Conservation (phyloP, 2,797 vertebrate genomes). For the Mallotus villosus region DNA sequence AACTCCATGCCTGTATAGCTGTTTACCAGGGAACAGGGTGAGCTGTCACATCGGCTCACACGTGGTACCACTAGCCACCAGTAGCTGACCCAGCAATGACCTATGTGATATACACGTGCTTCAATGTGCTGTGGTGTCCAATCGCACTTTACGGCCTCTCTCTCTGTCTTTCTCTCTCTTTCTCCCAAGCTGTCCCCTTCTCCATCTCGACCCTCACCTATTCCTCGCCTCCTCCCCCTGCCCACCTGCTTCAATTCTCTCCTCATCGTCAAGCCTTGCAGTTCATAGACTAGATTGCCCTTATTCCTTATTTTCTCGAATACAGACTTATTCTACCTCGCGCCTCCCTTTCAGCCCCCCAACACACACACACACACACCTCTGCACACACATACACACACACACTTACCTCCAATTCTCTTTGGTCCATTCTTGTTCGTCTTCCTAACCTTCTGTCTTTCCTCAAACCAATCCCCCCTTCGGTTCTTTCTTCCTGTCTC, state of each 20-base stretch:
- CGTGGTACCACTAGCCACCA: slow-evolving; percentile 8
- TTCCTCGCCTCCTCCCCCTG: no score
- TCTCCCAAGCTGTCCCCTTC: no score
- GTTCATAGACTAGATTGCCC: no score
- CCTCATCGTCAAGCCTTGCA: no score
- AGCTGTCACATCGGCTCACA: background rate
- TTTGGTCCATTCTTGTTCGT: background rate
- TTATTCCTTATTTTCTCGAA: no score
- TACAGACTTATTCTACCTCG: no score
- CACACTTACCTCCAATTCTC: background rate
- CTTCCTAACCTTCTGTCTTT: background rate
- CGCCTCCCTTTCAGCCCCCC: background rate
- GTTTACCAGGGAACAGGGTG: background rate
- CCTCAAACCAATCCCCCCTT: background rate
- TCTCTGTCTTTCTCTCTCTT: no score
- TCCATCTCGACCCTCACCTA: no score
- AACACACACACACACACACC: slow-evolving; percentile 2
- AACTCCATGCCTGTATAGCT: slow-evolving; percentile 28
- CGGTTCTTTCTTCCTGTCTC: background rate
- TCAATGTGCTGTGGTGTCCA: no score
- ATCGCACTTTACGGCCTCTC: no score
- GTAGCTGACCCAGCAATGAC: slow-evolving; percentile 32
- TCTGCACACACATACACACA: background rate
- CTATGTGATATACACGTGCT: background rate
- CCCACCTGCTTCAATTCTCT: background rate